Evolutionary conservation across 2,888 invertebrate genomes (phyloP), one percentile per base, ranked within the genome.

Genomic region (Ormyrus rosae): DNA sequence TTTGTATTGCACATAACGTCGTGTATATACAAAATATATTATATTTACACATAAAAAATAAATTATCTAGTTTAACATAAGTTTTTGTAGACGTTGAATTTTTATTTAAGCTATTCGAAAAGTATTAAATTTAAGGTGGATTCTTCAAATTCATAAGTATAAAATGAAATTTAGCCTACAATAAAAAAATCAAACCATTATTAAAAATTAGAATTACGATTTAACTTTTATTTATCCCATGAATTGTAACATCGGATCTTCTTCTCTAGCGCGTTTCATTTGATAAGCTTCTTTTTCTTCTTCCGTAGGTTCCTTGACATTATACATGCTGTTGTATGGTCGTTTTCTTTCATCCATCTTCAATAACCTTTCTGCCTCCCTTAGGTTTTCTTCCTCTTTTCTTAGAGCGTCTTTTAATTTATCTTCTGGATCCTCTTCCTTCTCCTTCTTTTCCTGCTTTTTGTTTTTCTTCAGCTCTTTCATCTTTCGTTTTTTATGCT

Each of bases 201-300:
- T 45, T 13, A 46, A 60, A 60, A 50, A 8, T 7, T 50, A 55
- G 53, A 34, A 34, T 34, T 34, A 34, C 34, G 34, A 34, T 34
- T 34, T 2, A 34, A 2, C 34, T 34, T 67, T 81, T 76, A 85
- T 77, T 84, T 84, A 80, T 73, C 13, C 83, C 70, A 93, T 87
- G 91, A 96, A 96, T 83, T 96, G 94, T 75, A 95, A 93, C 99
- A 99, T 99, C 0, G 99, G 99, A 92, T 99, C 99, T 83, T 97
- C 97, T 0, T 95, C 95, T 61, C 97, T 92, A 74, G 93, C 92
- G 74, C 96, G 93, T 90, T 97, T 98, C 92, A 97, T 95, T 88
- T 95, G 94, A 92, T 96, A 99, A 0, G 98, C 98, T 90, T 99
- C 99, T 89, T 98, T 93, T 90, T 99, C 98, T 83, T 97, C 97